Base-by-base conservation (phyloP, 2,888 invertebrate genomes). In the Napeogenes inachia region DNA sequence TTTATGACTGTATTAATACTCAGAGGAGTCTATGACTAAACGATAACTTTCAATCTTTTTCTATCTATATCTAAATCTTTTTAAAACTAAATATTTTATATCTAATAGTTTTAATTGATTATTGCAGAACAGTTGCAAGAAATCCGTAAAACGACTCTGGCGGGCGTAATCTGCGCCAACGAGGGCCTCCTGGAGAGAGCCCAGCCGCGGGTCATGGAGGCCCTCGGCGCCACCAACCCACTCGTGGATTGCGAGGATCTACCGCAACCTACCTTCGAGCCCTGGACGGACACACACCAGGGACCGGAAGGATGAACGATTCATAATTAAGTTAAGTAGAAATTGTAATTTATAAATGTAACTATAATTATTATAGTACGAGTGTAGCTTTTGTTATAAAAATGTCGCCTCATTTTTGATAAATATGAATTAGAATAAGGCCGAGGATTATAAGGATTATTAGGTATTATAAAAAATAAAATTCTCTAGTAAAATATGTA, bases 91-190 rank as follows among this genome's bases (percentile, higher is more conserved):
- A 21, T 21, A 21, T 21, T 21, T 21, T 21, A 2, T 8, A 10
- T 45, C 30, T 45, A 5, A 21, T 21, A 2, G 13, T 33, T 13
- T 45, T 4, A 12, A 12, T n/a, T 38, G 21, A 35, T 32, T 54
- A 30, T 78, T 80, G 62, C 84, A 93, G 94, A 92, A 50, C 98
- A 98, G 92, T 85, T 98, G 13, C 83, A 88, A 0, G 96, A 97
- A 82, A 93, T 99, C 60, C 93, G 96, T 13, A 94, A 94, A 78
- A 94, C 94, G 0, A 93, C 94, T 0, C 77, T 97, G 13, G 94
- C 95, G 0, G 91, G 92, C 45, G 89, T 97, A 13, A 94, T 97
- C 62, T 97, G 97, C 76, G 93, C 94, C 45, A 96, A 95, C 81
- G 93, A 95, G 0, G 95, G 94, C 63, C 82, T 92, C 2, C 90